Conservation (phyloP, 1,140 invertebrate genomes). For the Chironomus striatipennis region DNA sequence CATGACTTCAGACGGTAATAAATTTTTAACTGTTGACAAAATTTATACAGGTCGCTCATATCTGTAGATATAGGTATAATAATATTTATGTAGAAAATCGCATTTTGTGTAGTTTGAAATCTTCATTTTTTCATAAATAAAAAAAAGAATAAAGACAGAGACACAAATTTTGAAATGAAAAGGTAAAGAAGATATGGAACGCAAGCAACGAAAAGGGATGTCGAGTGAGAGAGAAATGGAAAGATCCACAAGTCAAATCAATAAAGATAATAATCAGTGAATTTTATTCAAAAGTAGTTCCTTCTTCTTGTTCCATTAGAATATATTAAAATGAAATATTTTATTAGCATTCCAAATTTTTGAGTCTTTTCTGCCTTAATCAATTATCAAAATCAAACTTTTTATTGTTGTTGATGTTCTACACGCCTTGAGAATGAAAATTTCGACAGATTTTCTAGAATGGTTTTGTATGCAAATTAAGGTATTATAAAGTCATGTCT, state of each 20-base stretch:
- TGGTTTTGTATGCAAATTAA: slow-evolving; percentile 3
- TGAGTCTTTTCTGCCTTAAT: not conserved
- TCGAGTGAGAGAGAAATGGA: not conserved
- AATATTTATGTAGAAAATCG: not conserved
- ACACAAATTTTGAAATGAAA: not conserved
- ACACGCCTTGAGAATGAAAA: not conserved
- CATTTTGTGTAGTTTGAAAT: slow-evolving; percentile 7
- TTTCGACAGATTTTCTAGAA: not conserved
- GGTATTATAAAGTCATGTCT: slow-evolving; percentile 7
- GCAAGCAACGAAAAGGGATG: not conserved
- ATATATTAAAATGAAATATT: too few relatives aligned
- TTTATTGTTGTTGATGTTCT: not conserved
- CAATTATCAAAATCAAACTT: not conserved
- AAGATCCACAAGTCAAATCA: not conserved
- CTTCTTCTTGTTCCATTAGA: not conserved
- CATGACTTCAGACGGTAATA: slow-evolving; percentile 12
- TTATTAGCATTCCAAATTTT: not conserved
- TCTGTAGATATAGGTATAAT: not conserved
- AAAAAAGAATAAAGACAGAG: not conserved
- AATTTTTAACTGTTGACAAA: slow-evolving; percentile 14
- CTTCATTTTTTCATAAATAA: not conserved
- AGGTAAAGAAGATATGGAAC: too few relatives aligned
- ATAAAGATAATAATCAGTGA: slow-evolving; percentile 1
- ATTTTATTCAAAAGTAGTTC: slow-evolving; percentile 1
- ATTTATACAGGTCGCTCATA: not conserved